These are phyloP conservation scores for Parazoanthus atlanticus DNA, from an alignment of 92 coral and sea anemone genomes.

Conservation along the genomic window DNA sequence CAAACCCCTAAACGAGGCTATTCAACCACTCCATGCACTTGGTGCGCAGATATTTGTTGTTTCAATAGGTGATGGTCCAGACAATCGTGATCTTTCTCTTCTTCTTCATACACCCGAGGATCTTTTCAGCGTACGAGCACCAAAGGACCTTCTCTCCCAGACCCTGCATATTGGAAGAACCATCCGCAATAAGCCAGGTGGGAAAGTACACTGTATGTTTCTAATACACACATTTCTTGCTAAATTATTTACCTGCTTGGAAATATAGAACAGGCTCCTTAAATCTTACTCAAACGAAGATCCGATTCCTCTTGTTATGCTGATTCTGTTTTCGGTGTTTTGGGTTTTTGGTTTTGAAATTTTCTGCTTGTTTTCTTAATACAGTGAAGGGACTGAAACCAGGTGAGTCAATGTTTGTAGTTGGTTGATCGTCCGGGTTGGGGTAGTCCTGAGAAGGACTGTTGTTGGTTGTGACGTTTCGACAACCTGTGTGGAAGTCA, in stretches of 20 bases:
- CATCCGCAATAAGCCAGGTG: conserved; percentile 27
- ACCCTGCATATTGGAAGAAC: not conserved
- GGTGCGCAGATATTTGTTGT: conserved; percentile 26
- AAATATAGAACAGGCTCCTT: too few relatives aligned
- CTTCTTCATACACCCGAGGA: conserved; percentile 4
- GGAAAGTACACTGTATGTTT: not conserved
- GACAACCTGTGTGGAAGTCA: too few relatives aligned
- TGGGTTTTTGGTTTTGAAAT: not conserved
- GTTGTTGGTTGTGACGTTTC: too few relatives aligned
- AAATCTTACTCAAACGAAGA: not conserved
- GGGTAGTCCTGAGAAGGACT: too few relatives aligned
- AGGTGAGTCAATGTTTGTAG: too few relatives aligned
- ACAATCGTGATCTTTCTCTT: conserved; percentile 5
- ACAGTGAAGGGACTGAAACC: too few relatives aligned
- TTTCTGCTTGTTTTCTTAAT: not conserved
- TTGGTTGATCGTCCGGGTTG: too few relatives aligned
- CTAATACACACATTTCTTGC: not conserved
- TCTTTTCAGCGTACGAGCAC: not conserved
- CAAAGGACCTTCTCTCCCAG: conserved; percentile 12
- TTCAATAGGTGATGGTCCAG: not conserved
- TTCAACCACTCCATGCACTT: conserved; percentile 7
- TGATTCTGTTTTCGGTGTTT: not conserved
- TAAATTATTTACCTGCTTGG: not conserved
- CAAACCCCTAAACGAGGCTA: conserved; percentile 24
- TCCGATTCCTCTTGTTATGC: not conserved